Conservation (phyloP, 2,888 invertebrate genomes). For the Diaprepes abbreviatus region DNA sequence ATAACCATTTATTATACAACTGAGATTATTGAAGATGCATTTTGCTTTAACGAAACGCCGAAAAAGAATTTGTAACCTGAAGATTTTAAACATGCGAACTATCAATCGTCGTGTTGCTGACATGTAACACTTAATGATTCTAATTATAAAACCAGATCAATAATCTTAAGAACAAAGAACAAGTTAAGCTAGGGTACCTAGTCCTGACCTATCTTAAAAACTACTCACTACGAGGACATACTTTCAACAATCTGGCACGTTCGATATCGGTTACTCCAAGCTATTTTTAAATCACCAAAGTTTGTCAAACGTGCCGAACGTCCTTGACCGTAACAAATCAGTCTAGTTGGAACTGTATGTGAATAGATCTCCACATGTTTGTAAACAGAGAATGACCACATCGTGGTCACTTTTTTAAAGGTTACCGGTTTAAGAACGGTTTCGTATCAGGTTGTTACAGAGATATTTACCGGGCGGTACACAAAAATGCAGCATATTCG, state of each 20-base stretch:
- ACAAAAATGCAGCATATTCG: no score
- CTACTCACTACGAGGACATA: slow-evolving; percentile 8
- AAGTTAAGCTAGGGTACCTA: background rate
- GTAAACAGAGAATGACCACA: slow-evolving; percentile 28
- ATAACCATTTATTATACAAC: no score
- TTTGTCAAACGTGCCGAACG: slow-evolving; percentile 42
- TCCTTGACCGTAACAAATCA: slow-evolving; percentile 34
- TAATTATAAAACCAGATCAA: no score
- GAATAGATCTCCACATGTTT: slow-evolving; percentile 38
- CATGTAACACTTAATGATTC: no score
- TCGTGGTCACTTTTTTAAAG: slow-evolving; percentile 24
- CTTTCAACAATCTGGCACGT: slow-evolving; percentile 4
- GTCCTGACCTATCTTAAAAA: slow-evolving; percentile 9
- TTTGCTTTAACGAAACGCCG: no score
- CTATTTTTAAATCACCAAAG: slow-evolving; percentile 38
- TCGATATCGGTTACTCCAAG: slow-evolving; percentile 21
- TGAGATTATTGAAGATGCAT: no score
- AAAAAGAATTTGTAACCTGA: no score
- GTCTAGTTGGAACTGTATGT: slow-evolving; percentile 38
- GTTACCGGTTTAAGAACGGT: slow-evolving; percentile 13
- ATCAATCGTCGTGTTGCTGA: no score
- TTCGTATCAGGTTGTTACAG: background rate
- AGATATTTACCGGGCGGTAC: no score
- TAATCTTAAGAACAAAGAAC: background rate
- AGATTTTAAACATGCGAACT: no score